Percentiles rank a stretch among this genome's conserved stretches.
These are phyloP conservation scores for Podiceps cristatus DNA, from an alignment of 2,113 vertebrate genomes.

Conservation along the genomic window DNA sequence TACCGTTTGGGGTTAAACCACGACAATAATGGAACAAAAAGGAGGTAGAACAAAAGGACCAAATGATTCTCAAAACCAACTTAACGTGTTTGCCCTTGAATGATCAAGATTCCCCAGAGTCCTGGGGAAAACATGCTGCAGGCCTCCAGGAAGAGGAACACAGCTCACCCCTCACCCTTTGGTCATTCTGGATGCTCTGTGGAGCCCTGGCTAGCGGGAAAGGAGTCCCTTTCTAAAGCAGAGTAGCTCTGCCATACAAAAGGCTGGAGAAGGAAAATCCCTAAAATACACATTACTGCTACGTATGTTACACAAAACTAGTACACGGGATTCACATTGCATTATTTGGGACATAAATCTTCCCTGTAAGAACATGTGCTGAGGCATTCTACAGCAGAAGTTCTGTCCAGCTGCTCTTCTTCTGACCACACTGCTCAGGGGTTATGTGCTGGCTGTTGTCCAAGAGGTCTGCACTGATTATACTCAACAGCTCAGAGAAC, in stretches of 20 bases:
- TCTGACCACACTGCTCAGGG: neutral
- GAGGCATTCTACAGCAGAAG: neutral
- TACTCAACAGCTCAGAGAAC: neutral
- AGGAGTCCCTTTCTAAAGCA: neutral
- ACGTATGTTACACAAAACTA: neutral
- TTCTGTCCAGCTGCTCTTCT: neutral
- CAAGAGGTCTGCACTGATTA: neutral
- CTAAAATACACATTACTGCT: neutral
- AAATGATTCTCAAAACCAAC: neutral
- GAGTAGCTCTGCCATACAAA: neutral
- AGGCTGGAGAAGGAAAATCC: neutral
- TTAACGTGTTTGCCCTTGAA: neutral
- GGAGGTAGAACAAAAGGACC: neutral
- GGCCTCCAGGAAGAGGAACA: neutral
- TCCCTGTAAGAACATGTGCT: neutral
- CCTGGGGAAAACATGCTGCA: neutral
- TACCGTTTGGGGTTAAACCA: too few relatives aligned
- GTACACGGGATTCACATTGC: neutral
- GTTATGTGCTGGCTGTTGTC: neutral
- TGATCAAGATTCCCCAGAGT: neutral
- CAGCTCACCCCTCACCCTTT: neutral
- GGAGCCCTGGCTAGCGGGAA: fast-evolving
- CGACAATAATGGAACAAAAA: too few relatives aligned
- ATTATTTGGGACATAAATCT: neutral
- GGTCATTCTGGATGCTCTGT: neutral